Conservation (phyloP, 2,888 invertebrate species). For the Periphyllus acericola region DNA sequence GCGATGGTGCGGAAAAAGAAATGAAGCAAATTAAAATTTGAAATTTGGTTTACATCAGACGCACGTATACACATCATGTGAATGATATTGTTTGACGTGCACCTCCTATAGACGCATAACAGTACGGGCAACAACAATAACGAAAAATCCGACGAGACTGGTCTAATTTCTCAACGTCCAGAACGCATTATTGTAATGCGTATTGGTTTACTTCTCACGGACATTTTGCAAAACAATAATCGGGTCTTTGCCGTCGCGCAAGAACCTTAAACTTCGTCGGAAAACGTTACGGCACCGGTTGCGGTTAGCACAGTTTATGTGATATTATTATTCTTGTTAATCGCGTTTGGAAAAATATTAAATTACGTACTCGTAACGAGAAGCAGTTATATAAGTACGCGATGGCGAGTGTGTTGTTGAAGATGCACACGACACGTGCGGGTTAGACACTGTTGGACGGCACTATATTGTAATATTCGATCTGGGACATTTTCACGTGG, state of each 20-base stretch:
- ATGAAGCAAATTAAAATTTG: background rate
- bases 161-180: conserved; percentile 33
- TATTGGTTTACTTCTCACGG: conserved; percentile 48
- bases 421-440: too few relatives aligned
- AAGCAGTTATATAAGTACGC: too few relatives aligned
- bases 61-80: background rate
- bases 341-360: background rate
- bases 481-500: too few relatives aligned
- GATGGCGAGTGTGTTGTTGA: too few relatives aligned
- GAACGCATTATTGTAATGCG: background rate
- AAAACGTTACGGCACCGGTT: conserved; percentile 32
- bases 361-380: background rate
- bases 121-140: background rate
- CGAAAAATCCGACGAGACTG: background rate
- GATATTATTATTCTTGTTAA: background rate
- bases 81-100: conserved; percentile 11
- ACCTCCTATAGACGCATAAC: background rate
- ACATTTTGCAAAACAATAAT: conserved; percentile 32
- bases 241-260: conserved; percentile 32
- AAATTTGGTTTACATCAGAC: conserved; percentile 15
- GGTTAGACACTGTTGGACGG: too few relatives aligned
- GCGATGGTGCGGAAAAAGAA: background rate
- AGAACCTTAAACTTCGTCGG: conserved; percentile 41
- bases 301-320: background rate
- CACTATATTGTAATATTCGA: too few relatives aligned